Evolutionary conservation across 2,888 invertebrate species (phyloP), one percentile per base, ranked within the genome.

Genomic region (Oegoconia quadripuncta): DNA sequence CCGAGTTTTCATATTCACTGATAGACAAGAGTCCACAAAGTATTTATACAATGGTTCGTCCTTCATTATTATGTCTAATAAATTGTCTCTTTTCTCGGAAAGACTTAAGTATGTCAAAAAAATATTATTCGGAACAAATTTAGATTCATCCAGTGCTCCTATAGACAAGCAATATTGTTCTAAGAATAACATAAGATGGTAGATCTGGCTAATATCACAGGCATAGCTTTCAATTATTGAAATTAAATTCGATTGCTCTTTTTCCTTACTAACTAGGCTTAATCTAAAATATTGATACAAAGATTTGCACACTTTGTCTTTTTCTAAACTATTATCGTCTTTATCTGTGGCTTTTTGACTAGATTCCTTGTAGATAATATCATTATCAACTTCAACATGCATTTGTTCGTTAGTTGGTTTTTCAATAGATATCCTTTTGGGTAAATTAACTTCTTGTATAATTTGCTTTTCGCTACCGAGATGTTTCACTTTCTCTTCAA

Each of bases 1-100:
- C 56, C 76, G 76, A 17, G 69, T 77, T 32, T 83, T 78, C 35
- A 74, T 58, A 70, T 90, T 90, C 1, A 89, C 76, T 37, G 88
- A 88, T 54, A 90, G 74, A 64, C 92, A 91, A 0, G 90, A 89
- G 40, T 89, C 84, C 3, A 86, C 83, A 49, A 90, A 86, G 66
- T 88, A 90, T 54, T 83, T 76, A 42, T 89, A 88, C 27, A 88
- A 52, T 5, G 57, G 58, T 48, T 84, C 82, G 38, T 89, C 73
- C 14, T 69, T 64, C 37, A 88, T 74, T 23, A 88, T 74, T 13
- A 41, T 40, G 36, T 79, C 69, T 27, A 88, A 56, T 32, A 74
- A 61, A 22, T 65, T 62, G 9, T 55, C 53, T 48, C 65, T 74
- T 20, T 69, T 63, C 1, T 59, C 42, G 3, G 74, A 66, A 46